Percentiles rank a stretch among this genome's conserved stretches.
phyloP scores from a whole-genome alignment of 2,113 vertebrate genomes.

The Sorex araneus region DNA sequence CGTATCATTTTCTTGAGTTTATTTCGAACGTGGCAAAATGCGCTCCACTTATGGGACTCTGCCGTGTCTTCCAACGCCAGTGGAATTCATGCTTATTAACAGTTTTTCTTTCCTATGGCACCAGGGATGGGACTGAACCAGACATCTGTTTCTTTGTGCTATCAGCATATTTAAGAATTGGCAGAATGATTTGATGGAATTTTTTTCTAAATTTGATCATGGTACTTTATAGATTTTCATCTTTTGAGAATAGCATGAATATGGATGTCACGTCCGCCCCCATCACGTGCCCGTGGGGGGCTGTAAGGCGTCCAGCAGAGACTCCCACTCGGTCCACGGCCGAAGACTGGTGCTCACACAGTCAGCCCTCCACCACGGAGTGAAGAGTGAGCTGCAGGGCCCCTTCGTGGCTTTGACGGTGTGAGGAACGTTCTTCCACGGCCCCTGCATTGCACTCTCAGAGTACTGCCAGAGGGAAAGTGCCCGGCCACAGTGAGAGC shows the following conservation, averaged over 20 bases:
- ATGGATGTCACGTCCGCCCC: too few species aligned
- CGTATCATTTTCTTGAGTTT: neutral
- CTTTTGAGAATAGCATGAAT: neutral
- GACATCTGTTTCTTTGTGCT: constrained; percentile 62
- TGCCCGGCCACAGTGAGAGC: too few species aligned
- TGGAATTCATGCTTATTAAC: constrained; percentile 44
- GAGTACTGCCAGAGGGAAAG: too few species aligned
- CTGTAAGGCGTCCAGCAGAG: too few species aligned
- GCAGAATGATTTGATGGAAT: constrained; percentile 57
- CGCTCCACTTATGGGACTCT: neutral
- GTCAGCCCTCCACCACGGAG: too few species aligned
- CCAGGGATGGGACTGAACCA: neutral
- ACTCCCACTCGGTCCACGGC: too few species aligned
- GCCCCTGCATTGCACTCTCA: too few species aligned
- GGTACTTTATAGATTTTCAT: constrained; percentile 47
- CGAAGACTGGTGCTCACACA: too few species aligned
- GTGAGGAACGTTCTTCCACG: too few species aligned
- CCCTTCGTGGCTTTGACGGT: too few species aligned
- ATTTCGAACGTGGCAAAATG: neutral
- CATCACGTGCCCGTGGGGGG: too few species aligned
- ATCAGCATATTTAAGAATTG: constrained; percentile 61
- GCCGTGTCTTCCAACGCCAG: neutral
- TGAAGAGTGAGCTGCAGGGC: too few species aligned
- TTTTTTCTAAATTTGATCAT: constrained; percentile 70
- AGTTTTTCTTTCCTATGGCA: neutral